phyloP scores from a whole-genome alignment of 2,888 invertebrate genomes.

The Onchidella celtica region DNA sequence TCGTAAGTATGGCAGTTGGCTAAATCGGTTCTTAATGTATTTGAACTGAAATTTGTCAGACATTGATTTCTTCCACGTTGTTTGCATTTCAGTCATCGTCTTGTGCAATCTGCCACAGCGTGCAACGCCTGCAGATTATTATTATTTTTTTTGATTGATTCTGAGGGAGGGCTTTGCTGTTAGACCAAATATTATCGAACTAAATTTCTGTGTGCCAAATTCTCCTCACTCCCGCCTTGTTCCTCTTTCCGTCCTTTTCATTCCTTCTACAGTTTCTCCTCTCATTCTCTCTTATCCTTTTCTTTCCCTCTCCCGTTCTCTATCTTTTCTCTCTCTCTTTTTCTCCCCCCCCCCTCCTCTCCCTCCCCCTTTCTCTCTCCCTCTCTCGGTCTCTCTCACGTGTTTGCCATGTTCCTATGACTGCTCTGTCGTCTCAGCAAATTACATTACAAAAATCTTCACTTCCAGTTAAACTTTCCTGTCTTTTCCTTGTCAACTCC shows the following conservation, averaged over 20 bases:
- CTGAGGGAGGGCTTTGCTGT: too few relatives aligned
- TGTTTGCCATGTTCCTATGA: background rate
- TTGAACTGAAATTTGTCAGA: too few relatives aligned
- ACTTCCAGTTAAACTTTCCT: background rate
- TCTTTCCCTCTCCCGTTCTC: too few relatives aligned
- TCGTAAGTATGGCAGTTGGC: too few relatives aligned
- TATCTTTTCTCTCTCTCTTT: background rate
- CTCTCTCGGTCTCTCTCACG: too few relatives aligned
- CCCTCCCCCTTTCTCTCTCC: background rate
- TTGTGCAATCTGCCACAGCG: too few relatives aligned
- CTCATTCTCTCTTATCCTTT: slow-evolving; percentile 2
- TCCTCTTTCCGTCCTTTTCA: background rate
- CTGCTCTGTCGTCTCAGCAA: background rate
- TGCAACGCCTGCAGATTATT: background rate
- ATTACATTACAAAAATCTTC: background rate
- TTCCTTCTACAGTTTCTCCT: slow-evolving; percentile 13
- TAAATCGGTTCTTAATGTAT: too few relatives aligned
- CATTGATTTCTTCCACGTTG: too few relatives aligned
- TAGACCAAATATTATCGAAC: too few relatives aligned
- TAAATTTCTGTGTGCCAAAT: background rate
- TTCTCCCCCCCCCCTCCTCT: background rate
- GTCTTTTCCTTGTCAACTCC: background rate
- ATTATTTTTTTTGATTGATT: too few relatives aligned
- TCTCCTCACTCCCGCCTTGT: background rate
- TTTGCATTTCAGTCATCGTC: too few relatives aligned